Evolutionary conservation across 2,888 invertebrate species (phyloP), one percentile per base, ranked within the genome.

Genomic region (Parochlus steinenii): DNA sequence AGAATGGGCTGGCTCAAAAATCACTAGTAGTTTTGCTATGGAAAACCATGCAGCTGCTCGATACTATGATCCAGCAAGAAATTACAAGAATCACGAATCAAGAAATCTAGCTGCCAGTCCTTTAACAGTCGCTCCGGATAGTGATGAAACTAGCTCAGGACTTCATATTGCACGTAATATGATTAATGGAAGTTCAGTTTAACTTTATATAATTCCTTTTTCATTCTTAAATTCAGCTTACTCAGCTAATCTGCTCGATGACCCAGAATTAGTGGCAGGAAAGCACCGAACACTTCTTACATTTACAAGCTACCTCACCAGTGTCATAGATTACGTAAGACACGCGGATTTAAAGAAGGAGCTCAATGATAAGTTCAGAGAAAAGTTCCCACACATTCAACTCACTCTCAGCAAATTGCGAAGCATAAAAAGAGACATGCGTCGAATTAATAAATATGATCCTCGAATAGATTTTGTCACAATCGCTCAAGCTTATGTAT

Each of bases 401-500:
- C 63, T 97, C 19, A 92, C 93, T 4, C 67, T 97, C 39, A 95
- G 93, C 60, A 97, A 97, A 66, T 64, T 97, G 37, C 70, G 93
- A 61, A 93, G 90, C 89, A 73, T 97, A 43, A 97, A 97, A 59
- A 73, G 86, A 45, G 95, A 95, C 63, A 87, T 97, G 86, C 70
- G 83, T 16, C 83, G 87, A 58, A 87, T 89, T 39, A 85, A 83
- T 3, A 83, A 81, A 56, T 65, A 77, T 48, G 86, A 89, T 56
- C 73, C 71, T 47, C 76, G 79, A 39, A 64, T 75, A 39, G 95
- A 97, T 61, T 63, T 92, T 40, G 64, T 93, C 41, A 89, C 89
- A 2, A 83, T 97, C 12, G 93, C 97, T 12, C 90, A 92, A 55
- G 85, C 93, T 0, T 95, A 90, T 53, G 95, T 95, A n/a, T 97